These are phyloP conservation scores for Momotus momota DNA, from an alignment of 2,797 vertebrate genomes.

Conservation along the genomic window DNA sequence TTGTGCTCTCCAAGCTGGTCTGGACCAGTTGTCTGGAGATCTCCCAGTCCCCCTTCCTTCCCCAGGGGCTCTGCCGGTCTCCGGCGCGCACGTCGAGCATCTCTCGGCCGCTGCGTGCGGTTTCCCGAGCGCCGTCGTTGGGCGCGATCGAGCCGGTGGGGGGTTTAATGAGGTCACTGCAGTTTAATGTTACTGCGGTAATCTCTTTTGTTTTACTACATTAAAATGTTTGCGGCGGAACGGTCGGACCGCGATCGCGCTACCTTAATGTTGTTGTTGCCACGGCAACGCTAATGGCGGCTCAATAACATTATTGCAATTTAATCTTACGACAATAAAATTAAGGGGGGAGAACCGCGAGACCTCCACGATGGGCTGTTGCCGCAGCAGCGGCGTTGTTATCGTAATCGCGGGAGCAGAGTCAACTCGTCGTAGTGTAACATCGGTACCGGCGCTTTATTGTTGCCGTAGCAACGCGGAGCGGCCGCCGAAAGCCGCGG, in stretches of 20 bases:
- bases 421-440: conserved; percentile 27
- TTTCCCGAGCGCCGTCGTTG: neutral
- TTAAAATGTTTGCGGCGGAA: conserved; percentile 65
- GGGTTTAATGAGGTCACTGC: conserved; percentile 65
- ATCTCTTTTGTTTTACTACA: conserved; percentile 71
- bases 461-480: conserved; percentile 26
- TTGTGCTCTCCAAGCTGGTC: neutral
- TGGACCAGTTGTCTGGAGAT: neutral
- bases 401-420: conserved; percentile 14
- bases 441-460: neutral
- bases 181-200: conserved; percentile 59
- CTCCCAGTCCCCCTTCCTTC: neutral
- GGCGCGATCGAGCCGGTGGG: neutral
- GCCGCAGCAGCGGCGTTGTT: conserved; percentile 61
- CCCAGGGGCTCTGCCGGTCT: fast-evolving
- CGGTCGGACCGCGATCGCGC: neutral
- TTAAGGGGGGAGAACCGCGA: conserved; percentile 58
- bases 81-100: fast-evolving
- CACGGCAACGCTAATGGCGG: conserved; percentile 49
- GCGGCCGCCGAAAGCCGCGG: neutral
- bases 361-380: conserved; percentile 46
- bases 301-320: conserved; percentile 72
- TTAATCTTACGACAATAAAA: conserved; percentile 69
- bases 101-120: fast-evolving
- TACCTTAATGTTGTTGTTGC: conserved; percentile 64